Percentiles rank a stretch among this genome's conserved stretches.
Evolutionary conservation across 2,888 invertebrate genomes (phyloP).

Genomic region (Conops quadrifasciatus): DNA sequence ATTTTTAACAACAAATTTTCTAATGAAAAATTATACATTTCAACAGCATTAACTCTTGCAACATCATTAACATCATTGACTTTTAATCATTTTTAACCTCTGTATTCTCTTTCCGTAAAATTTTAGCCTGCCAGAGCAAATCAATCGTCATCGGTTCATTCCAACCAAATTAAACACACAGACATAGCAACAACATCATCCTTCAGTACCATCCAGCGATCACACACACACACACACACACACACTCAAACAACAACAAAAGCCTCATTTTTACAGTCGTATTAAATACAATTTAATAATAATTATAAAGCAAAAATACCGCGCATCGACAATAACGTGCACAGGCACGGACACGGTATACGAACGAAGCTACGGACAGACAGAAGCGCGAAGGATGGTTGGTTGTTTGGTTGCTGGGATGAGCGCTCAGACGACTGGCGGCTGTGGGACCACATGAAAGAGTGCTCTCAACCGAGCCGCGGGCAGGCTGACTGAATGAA

Average conservation of each 20-base stretch:
- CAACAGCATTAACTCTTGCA: no score
- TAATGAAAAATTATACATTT: no score
- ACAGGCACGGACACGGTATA: not conserved
- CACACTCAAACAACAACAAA: slow-evolving; percentile 14
- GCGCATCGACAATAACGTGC: not conserved
- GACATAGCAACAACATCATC: slow-evolving; percentile 4
- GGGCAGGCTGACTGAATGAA: not conserved
- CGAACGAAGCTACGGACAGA: not conserved
- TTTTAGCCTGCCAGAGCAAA: not conserved
- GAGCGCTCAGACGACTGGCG: not conserved
- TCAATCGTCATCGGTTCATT: slow-evolving; percentile 5
- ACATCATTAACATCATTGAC: no score
- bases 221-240: no score
- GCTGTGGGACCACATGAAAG: slow-evolving; percentile 3
- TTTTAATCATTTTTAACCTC: no score
- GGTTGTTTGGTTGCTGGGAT: not conserved
- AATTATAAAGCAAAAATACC: slow-evolving; percentile 34
- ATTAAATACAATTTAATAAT: slow-evolving; percentile 36
- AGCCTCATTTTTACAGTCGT: slow-evolving; percentile 17
- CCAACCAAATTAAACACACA: not conserved
- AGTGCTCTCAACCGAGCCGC: not conserved
- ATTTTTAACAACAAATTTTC: no score
- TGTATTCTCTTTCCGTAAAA: no score
- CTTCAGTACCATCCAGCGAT: slow-evolving; percentile 3
- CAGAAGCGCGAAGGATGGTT: not conserved